Base-by-base conservation (phyloP, 2,888 invertebrate genomes). In the Scaptomyza tumidula region DNA sequence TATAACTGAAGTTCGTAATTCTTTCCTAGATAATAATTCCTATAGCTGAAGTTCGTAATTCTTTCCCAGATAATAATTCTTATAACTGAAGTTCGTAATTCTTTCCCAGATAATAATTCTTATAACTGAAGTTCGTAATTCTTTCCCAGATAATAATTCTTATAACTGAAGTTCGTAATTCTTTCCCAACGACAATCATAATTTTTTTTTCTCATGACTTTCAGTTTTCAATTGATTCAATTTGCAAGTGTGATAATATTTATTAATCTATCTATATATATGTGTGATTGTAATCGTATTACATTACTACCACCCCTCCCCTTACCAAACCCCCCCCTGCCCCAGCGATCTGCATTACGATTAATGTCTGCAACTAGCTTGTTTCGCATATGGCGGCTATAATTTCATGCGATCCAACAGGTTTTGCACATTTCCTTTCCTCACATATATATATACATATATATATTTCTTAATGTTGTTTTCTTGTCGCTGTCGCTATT, bases 361-460 rank as follows among this genome's bases (percentile, higher is more conserved):
- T 16, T 6, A 13, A 27, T 33, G 33, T 41, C 9, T 64, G 19
- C 16, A 27, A 19, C 31, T 46, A 76, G 71, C 76, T 66, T 10
- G 72, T 71, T 71, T 66, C 53, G 44, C 45, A 69, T 62, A 68
- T 72, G 59, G 46, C 60, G 71, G 56, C 58, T 74, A 71, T 78
- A 62, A 63, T 76, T 80, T 76, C 65, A 76, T 65, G 54, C 69
- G 70, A 41, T 48, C 53, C 56, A 76, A 83, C 86, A 65, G 81
- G 86, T 86, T 86, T 81, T 72, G 66, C 41, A 54, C 63, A 60
- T 75, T 75, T 72, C 68, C 73, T 59, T 43, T 13, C 6, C 13
- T 39, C 14, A 19, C 2, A 5, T 5, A 37, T 31, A 16, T 16
- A 71, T 73, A n/a, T n/a, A n/a, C n/a, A 19, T 19, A 5, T 5